phyloP scores from a whole-genome alignment of 92 coral and sea anemone species.

The Paramuricea clavata region DNA sequence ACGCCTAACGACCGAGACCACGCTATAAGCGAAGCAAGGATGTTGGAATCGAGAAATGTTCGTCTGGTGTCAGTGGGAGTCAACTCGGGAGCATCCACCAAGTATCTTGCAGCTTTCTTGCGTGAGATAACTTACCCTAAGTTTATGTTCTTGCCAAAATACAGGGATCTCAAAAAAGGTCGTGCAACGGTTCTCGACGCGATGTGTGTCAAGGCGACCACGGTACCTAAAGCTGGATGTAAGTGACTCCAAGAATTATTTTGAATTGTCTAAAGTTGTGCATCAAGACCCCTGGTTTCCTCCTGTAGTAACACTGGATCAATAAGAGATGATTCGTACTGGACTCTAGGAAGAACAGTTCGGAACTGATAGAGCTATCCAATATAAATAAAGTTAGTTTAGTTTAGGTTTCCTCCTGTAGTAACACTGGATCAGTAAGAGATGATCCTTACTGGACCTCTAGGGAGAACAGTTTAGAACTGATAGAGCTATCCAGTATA shows the following conservation, averaged over 20 bases:
- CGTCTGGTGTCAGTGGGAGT: constrained; percentile 4
- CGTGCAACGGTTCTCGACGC: not conserved
- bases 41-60: constrained; percentile 6
- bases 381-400: too few relatives aligned
- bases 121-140: not conserved
- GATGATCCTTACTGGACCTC: too few relatives aligned
- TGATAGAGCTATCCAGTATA: not conserved
- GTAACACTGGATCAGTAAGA: too few relatives aligned
- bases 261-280: not conserved
- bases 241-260: not conserved
- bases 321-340: too few relatives aligned
- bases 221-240: not conserved
- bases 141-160: not conserved
- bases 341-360: too few relatives aligned
- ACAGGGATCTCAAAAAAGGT: not conserved
- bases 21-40: not conserved
- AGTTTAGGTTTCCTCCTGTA: too few relatives aligned
- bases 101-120: not conserved
- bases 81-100: not conserved
- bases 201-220: not conserved
- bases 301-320: too few relatives aligned
- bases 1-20: not conserved
- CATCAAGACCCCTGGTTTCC: too few relatives aligned
- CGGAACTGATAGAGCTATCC: too few relatives aligned
- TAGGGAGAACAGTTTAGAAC: too few relatives aligned